These are phyloP conservation scores for Laspeyria flexula DNA, from an alignment of 2,888 invertebrate species.

Conservation along the genomic window DNA sequence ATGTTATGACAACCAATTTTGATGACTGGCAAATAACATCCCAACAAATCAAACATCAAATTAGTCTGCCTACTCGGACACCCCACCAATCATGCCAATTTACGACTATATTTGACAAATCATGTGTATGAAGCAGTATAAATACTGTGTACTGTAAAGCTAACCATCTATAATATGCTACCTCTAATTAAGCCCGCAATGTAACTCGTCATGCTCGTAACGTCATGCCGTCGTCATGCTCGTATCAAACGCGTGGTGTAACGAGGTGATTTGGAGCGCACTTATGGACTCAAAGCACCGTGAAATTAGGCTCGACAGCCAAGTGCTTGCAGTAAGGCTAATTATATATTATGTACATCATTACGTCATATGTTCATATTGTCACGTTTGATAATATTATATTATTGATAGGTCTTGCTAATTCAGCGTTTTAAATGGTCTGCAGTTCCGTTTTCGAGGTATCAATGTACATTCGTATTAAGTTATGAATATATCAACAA, in stretches of 20 bases:
- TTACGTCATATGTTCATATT: background rate
- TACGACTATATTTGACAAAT: background rate
- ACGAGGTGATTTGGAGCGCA: constrained; percentile 53
- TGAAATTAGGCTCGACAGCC: constrained; percentile 61
- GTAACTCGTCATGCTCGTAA: constrained; percentile 4
- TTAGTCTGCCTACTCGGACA: background rate
- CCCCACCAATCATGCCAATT: background rate
- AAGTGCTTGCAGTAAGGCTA: constrained; percentile 9
- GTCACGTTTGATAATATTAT: background rate
- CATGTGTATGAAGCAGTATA: background rate
- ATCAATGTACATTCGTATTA: too few relatives aligned
- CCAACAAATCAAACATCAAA: background rate
- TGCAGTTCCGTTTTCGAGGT: too few relatives aligned
- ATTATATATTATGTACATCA: background rate
- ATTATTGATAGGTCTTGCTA: background rate
- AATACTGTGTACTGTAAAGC: background rate
- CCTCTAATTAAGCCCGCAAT: constrained; percentile 35
- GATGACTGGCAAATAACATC: too few relatives aligned
- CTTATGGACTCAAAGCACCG: constrained; percentile 51
- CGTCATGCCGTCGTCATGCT: constrained; percentile 17
- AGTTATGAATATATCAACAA: too few relatives aligned
- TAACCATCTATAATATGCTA: constrained; percentile 5
- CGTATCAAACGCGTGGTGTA: constrained; percentile 45
- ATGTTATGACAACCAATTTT: too few relatives aligned
- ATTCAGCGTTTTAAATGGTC: background rate